Percentiles rank a stretch among this genome's conserved stretches.
phyloP scores from a whole-genome alignment of 1,140 invertebrate genomes.

The Papilio polytes region DNA sequence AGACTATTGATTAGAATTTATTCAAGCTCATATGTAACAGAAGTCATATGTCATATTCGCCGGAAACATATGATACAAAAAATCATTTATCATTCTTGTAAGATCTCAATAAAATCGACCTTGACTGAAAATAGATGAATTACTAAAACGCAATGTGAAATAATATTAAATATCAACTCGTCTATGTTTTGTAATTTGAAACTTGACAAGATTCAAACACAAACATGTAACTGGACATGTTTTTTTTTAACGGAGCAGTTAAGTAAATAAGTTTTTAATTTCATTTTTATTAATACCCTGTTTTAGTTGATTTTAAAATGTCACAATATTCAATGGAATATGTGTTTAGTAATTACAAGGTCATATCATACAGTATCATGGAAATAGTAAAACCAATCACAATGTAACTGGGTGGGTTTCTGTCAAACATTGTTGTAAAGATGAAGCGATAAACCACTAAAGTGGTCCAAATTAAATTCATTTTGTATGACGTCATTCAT shows the following conservation, averaged over 20 bases:
- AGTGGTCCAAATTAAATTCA: slow-evolving; percentile 3
- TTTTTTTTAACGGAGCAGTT: neutral
- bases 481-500: slow-evolving; percentile 16
- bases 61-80: neutral
- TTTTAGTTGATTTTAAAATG: neutral
- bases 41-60: neutral
- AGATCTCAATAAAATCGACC: neutral
- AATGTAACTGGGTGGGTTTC: slow-evolving; percentile 9
- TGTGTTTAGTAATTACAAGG: neutral
- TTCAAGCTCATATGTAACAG: neutral
- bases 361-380: slow-evolving; percentile 9
- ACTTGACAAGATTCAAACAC: neutral
- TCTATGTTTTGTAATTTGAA: slow-evolving; percentile 9
- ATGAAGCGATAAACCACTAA: neutral
- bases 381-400: slow-evolving; percentile 10
- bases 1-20: neutral
- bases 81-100: neutral
- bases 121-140: neutral
- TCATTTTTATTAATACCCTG: no score
- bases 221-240: neutral
- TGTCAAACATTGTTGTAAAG: neutral
- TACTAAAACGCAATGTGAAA: neutral
- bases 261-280: neutral
- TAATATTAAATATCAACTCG: neutral
- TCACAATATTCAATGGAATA: neutral